Evolutionary conservation across 2,113 vertebrate genomes (phyloP).

Genomic region (Scomber scombrus): DNA sequence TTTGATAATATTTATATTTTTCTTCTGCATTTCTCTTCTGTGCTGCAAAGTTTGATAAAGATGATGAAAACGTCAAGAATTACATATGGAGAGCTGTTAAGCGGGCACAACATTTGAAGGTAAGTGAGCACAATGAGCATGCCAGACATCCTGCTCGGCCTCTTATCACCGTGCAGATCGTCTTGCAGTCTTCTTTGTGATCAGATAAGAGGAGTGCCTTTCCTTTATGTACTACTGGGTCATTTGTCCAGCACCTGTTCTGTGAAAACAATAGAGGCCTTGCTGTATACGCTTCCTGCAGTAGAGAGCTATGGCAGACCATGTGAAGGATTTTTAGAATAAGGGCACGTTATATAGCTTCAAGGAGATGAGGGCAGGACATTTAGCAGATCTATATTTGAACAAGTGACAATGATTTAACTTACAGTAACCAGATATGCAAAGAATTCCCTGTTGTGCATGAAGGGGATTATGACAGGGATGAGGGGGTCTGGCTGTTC

Average conservation of each 20-base stretch:
- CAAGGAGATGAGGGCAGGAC: neutral
- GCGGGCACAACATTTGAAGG: neutral
- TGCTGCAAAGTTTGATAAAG: no score
- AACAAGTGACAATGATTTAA: slow-evolving; percentile 18
- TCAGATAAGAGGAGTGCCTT: neutral
- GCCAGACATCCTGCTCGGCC: neutral
- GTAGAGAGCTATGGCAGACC: neutral
- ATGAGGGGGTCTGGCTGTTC: slow-evolving; percentile 37
- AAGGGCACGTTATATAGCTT: neutral
- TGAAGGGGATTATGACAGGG: slow-evolving; percentile 45
- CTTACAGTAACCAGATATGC: slow-evolving; percentile 47
- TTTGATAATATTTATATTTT: no score
- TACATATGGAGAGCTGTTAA: neutral
- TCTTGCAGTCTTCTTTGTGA: neutral
- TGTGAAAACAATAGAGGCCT: neutral
- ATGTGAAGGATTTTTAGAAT: neutral
- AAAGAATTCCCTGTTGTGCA: slow-evolving; percentile 22
- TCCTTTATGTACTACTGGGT: neutral
- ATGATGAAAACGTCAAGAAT: neutral
- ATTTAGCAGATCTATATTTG: slow-evolving; percentile 18
- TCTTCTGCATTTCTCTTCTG: no score
- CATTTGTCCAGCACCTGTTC: slow-evolving; percentile 18
- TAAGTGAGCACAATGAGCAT: neutral
- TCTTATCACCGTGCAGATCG: neutral
- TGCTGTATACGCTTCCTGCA: neutral